phyloP scores from a whole-genome alignment of 2,888 invertebrate genomes.

The Gonocerus acuteangulatus region DNA sequence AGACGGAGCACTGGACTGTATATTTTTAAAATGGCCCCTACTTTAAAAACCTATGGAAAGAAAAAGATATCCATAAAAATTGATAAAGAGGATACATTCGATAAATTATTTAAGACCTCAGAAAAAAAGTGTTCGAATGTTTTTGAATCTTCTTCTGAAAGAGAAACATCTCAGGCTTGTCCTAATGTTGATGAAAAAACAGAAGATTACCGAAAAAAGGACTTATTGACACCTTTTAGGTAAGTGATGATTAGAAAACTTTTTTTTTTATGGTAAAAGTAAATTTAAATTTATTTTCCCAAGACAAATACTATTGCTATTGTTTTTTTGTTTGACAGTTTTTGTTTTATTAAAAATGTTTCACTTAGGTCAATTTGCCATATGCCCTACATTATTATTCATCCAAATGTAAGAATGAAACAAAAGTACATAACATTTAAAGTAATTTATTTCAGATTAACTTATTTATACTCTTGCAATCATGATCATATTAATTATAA shows the following conservation, averaged over 20 bases:
- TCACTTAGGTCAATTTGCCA: no score
- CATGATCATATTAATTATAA: no score
- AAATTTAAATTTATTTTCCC: neutral
- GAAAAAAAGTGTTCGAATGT: neutral
- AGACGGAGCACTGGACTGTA: no score
- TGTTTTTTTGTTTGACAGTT: no score
- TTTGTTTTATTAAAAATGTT: no score
- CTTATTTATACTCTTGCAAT: no score
- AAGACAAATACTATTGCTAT: no score
- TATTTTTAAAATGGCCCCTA: constrained; percentile 19
- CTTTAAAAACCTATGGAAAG: constrained; percentile 2
- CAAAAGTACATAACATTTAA: no score
- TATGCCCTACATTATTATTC: no score
- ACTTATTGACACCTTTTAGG: neutral
- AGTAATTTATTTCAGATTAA: no score
- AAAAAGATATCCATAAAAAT: neutral
- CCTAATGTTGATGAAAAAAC: neutral
- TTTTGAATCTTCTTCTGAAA: constrained; percentile 19
- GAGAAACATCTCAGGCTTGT: neutral
- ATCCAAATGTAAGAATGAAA: no score
- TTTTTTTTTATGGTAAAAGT: neutral
- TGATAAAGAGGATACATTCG: constrained; percentile 15
- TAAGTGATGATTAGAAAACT: neutral
- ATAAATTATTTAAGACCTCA: neutral
- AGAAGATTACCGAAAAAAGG: neutral